A percentile compares a stretch with the other conserved stretches of the same genome.
Evolutionary conservation across 30 jellyfish, hydroid and myxozoan genomes (phyloP).

Genomic region (Aurelia coerulea): DNA sequence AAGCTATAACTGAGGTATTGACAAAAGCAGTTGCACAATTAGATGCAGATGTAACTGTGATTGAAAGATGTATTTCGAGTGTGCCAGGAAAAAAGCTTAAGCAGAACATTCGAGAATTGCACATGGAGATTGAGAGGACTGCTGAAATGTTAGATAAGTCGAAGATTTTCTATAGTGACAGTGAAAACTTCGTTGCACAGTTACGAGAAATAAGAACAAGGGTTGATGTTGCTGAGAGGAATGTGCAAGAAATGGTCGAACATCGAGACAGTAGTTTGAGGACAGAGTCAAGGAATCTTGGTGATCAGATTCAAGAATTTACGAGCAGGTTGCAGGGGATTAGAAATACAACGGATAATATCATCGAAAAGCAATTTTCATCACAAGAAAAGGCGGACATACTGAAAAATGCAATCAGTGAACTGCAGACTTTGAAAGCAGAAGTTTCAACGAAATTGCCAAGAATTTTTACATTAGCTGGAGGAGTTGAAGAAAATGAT

Average conservation of each 20-base stretch:
- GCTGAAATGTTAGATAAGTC: neutral
- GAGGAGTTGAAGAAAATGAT: neutral
- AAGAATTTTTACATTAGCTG: constrained; percentile 6
- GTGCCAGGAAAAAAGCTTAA: neutral
- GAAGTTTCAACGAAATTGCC: constrained; percentile 42
- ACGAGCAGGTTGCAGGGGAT: neutral
- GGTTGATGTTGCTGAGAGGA: neutral
- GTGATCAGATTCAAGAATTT: neutral
- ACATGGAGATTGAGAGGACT: neutral
- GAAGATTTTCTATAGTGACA: neutral
- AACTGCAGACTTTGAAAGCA: constrained; percentile 2
- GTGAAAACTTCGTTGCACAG: neutral
- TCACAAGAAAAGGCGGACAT: neutral
- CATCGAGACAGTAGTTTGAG: neutral
- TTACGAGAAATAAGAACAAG: neutral
- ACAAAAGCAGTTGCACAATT: neutral
- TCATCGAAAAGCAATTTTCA: neutral
- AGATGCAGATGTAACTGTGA: neutral
- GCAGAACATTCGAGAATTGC: neutral
- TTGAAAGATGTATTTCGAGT: neutral
- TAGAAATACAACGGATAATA: neutral
- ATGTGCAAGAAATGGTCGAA: neutral
- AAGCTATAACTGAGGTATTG: neutral
- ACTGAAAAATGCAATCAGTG: neutral
- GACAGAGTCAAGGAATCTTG: neutral